Percentiles rank a stretch among this genome's conserved stretches.
phyloP scores from a whole-genome alignment of 64 coral and sea anemone species.

The Acropora yongei region DNA sequence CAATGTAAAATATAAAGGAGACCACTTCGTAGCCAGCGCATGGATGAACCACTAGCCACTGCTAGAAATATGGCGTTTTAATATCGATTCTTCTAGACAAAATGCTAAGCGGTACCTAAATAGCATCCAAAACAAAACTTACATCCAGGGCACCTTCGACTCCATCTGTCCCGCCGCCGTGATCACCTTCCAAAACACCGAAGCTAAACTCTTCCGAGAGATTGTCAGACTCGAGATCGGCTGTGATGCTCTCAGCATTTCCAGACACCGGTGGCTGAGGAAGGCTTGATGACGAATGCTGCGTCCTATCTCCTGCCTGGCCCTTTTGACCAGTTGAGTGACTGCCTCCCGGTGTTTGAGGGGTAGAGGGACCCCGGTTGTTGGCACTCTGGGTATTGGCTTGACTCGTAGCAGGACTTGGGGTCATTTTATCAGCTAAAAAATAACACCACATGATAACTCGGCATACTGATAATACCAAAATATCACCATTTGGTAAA shows the following conservation, averaged over 20 bases:
- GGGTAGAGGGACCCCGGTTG: constrained; percentile 14
- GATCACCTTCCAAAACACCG: constrained; percentile 61
- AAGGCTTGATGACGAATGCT: constrained; percentile 8
- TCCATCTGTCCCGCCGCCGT: constrained; percentile 62
- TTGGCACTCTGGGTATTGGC: constrained; percentile 10
- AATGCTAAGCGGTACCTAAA: no score
- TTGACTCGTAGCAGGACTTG: constrained; percentile 36
- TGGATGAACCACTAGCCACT: no score
- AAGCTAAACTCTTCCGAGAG: constrained; percentile 87
- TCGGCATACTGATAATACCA: not conserved
- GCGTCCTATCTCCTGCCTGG: not conserved
- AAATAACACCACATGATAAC: not conserved
- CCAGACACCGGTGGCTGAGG: constrained; percentile 24
- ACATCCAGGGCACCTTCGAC: constrained; percentile 84
- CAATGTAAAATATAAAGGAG: no score
- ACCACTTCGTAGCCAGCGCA: no score
- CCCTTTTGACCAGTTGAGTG: constrained; percentile 3
- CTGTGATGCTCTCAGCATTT: constrained; percentile 57
- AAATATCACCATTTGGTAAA: not conserved
- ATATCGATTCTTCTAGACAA: no score
- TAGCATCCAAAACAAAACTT: constrained; percentile 25
- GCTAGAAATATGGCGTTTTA: no score
- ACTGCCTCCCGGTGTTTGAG: constrained; percentile 20
- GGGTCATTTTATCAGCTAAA: constrained; percentile 41
- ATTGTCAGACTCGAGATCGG: constrained; percentile 84